Percentiles rank a stretch among this genome's conserved stretches.
Evolutionary conservation across 2,797 vertebrate species (phyloP).

Genomic region (Apodemus agrarius): DNA sequence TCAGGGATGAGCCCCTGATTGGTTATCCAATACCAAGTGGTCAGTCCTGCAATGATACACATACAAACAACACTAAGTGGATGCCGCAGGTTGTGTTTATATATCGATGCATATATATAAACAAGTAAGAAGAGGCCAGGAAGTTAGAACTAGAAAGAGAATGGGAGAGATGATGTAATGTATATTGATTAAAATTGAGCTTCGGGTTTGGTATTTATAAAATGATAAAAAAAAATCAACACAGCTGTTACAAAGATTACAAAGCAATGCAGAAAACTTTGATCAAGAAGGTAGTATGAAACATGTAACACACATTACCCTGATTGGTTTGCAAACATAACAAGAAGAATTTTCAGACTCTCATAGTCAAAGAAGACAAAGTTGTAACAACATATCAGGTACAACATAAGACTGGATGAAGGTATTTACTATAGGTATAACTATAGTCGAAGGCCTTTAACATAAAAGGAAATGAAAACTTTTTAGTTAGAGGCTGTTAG

Average conservation of each 20-base stretch:
- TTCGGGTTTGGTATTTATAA: constrained; percentile 24
- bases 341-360: background rate
- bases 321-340: background rate
- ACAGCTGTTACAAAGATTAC: background rate
- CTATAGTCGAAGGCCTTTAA: background rate
- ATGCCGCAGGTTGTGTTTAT: no score
- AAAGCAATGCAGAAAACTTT: background rate
- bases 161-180: background rate
- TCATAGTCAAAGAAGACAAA: constrained; percentile 7
- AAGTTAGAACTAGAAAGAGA: background rate
- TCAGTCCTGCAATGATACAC: background rate
- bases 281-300: background rate
- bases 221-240: background rate
- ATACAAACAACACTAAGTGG: no score
- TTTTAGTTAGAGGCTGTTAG: background rate
- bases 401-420: background rate
- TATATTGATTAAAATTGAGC: background rate
- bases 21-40: no score
- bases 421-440: background rate
- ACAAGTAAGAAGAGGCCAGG: background rate
- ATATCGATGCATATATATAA: background rate
- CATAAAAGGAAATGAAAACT: background rate
- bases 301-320: background rate
- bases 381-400: background rate
- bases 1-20: background rate